These are phyloP conservation scores for Parapsyche elsis DNA, from an alignment of 1,140 invertebrate species.

Conservation along the genomic window DNA sequence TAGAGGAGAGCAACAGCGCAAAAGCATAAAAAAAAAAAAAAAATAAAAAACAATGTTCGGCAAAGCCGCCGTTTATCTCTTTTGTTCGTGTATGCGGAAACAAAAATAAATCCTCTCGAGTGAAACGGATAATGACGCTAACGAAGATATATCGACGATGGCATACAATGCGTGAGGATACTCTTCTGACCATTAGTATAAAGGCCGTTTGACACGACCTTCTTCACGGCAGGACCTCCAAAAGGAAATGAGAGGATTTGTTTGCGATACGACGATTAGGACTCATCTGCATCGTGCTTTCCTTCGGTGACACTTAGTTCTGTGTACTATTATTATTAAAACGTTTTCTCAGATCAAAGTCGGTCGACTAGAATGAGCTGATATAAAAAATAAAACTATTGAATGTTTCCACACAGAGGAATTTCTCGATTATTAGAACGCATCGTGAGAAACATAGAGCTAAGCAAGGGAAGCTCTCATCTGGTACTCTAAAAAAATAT, in stretches of 20 bases:
- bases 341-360: not conserved
- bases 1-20: not conserved
- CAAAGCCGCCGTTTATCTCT: slow-evolving; percentile 11
- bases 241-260: slow-evolving; percentile 19
- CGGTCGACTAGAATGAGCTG: too few species aligned
- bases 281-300: not conserved
- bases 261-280: slow-evolving; percentile 7
- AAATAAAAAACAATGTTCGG: not conserved
- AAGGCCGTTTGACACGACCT: slow-evolving; percentile 14
- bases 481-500: too few species aligned
- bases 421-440: too few species aligned
- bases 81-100: slow-evolving; percentile 23
- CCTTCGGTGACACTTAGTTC: not conserved
- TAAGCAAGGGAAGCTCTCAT: too few species aligned
- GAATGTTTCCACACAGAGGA: too few species aligned
- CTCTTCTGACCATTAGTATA: slow-evolving; percentile 20
- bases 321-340: not conserved
- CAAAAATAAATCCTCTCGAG: slow-evolving; percentile 38
- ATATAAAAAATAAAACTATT: too few species aligned
- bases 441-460: too few species aligned
- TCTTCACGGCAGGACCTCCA: not conserved
- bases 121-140: slow-evolving; percentile 40
- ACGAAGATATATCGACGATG: slow-evolving; percentile 44
- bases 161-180: slow-evolving; percentile 19
- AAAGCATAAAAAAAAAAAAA: not conserved